Base-by-base conservation (phyloP, 2,113 vertebrate species). In the Callospermophilus lateralis region DNA sequence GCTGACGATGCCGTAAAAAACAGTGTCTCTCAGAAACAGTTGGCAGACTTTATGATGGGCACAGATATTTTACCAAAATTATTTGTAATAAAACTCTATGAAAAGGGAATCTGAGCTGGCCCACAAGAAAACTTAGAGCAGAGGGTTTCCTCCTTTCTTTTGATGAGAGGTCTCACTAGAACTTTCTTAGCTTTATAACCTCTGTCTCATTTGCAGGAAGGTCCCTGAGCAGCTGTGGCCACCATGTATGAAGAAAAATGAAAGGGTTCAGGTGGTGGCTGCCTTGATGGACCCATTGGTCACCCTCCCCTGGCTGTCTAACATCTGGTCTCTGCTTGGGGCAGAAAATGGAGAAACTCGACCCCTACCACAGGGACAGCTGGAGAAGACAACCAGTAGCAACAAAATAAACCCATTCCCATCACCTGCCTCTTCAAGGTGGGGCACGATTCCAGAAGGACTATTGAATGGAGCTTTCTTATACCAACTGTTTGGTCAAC, bases 261-360 rank as follows among this genome's bases (percentile, higher is more conserved):
- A 72, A 58, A 16, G 37, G 86, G 2, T 7, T 1, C 9, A 22
- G 79, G 32, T 9, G 3, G 28, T 4, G 7, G 45, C 28, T 9
- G 10, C 4, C 11, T 39, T 1, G 16, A 11, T 0, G 51, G 30
- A 4, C n/a, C 32, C 2, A 1, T 1, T 55, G 28, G 68, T 32
- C 3, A 72, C 34, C 30, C 42, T 24, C 39, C 2, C 19, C 1
- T 3, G 22, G 67, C n/a, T 17, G 51, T 42, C 61, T 12, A 13
- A 37, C 11, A 0, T 17, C 10, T 9, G 22, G 32, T 30, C 16
- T 89, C 61, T n/a, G 4, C 67, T 93, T 53, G 26, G 72, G 26
- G 78, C 1, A 58, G 63, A 63, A 68, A 4, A 19, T 9, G 28
- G n/a, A 48, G 32, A 37, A 12, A 55, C 30, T 32, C 32, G 5